Evolutionary conservation across 1,140 invertebrate genomes (phyloP), one percentile per base, ranked within the genome.

Genomic region (Neotoxoptera formosana): DNA sequence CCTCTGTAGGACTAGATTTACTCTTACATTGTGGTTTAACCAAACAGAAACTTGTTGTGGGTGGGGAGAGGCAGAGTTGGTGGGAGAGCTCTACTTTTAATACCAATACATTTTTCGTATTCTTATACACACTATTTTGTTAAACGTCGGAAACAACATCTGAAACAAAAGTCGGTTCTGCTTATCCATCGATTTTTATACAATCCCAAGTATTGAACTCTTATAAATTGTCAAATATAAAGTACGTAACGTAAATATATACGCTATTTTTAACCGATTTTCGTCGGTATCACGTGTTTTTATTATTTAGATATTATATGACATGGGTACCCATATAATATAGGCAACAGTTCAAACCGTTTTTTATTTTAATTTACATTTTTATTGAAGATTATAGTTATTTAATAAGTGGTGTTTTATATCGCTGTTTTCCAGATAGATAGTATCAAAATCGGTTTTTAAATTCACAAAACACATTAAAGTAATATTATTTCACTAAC

Each of bases 331-430:
- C 41, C 60, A 14, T 67, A 8, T 30, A n/a, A 11, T 60, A n/a
- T n/a, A n/a, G 30, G 60, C 11, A 8, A 67, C 30, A 30, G 30
- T 76, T 76, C 60, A 76, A 34, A 34, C 60, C 30, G 6, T 76
- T 76, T 76, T 76, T n/a, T 76, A 76, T 76, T n/a, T 76, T 76
- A 76, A 76, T 76, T 76, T 76, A 34, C 60, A 76, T 76, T 76
- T 76, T 76, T 76, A 76, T 76, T 76, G 60, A 76, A 76, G 60
- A 76, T 76, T 76, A 76, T 76, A 76, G 60, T 76, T 76, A n/a
- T 76, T 4, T 17, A 67, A 76, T 76, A n/a, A 76, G 14, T 76
- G 11, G 30, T 25, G 25, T 84, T 0, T 36, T 45, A 6, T 84
- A 41, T 25, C 81, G 36, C 9, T 23, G 20, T 83, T 83, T 41